Conservation (phyloP, 1,140 invertebrate species). For the Daktulosphaira vitifoliae region DNA sequence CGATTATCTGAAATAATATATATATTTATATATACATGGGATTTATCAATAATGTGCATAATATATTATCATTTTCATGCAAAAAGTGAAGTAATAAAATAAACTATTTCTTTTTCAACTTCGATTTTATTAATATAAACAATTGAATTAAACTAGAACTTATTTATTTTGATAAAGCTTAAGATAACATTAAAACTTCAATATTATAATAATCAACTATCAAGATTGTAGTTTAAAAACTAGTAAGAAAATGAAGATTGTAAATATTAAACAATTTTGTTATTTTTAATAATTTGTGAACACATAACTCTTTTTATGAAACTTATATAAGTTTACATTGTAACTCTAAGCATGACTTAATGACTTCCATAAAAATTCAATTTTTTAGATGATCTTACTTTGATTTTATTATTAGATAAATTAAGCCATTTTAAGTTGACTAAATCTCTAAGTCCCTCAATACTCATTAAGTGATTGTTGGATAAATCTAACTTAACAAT, state of each 20-base stretch:
- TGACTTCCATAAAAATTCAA: not conserved
- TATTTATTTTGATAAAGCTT: too few relatives aligned
- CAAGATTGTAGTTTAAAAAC: not conserved
- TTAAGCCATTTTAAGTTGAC: conserved; percentile 66
- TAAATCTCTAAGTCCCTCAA: conserved; percentile 80
- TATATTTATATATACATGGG: not conserved
- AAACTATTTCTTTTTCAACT: too few relatives aligned
- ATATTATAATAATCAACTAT: too few relatives aligned
- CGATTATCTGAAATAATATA: conserved; percentile 59
- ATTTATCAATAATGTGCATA: too few relatives aligned
- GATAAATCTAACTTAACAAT: conserved; percentile 72
- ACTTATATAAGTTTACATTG: too few relatives aligned
- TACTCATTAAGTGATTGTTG: conserved; percentile 76
- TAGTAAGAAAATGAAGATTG: not conserved
- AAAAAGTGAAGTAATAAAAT: too few relatives aligned
- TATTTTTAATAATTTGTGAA: not conserved
- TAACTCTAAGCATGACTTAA: too few relatives aligned
- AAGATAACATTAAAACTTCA: too few relatives aligned
- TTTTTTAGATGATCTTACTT: conserved; percentile 45
- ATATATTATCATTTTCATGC: too few relatives aligned
- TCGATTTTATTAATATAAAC: too few relatives aligned
- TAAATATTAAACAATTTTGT: not conserved
- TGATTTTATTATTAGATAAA: conserved; percentile 63
- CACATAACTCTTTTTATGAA: conserved; percentile 5
- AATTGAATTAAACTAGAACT: too few relatives aligned